These are phyloP conservation scores for Theodoxus fluviatilis DNA, from an alignment of 2,888 invertebrate genomes.

Conservation along the genomic window DNA sequence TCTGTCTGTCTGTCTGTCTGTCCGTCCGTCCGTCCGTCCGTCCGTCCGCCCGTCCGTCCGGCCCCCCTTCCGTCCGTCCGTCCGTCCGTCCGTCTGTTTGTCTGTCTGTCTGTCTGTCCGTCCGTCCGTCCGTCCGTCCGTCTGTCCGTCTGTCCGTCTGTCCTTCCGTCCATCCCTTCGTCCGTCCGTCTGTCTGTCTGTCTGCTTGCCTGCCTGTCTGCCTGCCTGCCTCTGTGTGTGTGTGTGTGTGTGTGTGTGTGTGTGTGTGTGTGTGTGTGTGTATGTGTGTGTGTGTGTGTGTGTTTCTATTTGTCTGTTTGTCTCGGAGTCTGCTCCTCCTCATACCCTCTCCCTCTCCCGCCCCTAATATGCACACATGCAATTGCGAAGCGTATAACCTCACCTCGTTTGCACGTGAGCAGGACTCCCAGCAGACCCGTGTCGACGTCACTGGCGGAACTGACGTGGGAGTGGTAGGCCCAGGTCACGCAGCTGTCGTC, in stretches of 20 bases:
- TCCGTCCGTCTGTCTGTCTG: no score
- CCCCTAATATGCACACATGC: no score
- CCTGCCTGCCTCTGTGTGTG: background rate
- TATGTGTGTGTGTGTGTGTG: constrained; percentile 9
- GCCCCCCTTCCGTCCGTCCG: no score
- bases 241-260: background rate
- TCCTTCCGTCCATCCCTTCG: no score
- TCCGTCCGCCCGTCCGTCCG: no score
- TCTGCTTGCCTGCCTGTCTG: constrained; percentile 15
- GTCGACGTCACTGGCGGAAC: constrained; percentile 26
- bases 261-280: background rate
- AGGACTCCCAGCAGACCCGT: constrained; percentile 30
- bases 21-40: no score
- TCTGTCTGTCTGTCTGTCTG: no score
- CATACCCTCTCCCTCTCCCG: background rate
- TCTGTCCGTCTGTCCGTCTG: no score
- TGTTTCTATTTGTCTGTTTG: background rate
- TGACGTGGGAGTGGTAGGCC: constrained; percentile 32
- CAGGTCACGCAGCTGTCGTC: constrained; percentile 32
- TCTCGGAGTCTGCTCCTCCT: background rate
- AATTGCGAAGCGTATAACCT: no score
- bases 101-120: no score
- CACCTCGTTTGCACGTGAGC: constrained; percentile 31
- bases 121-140: no score
- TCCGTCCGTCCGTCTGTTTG: no score